These are phyloP conservation scores for Platichthys stellatus DNA, from an alignment of 2,113 vertebrate genomes.

Conservation along the genomic window DNA sequence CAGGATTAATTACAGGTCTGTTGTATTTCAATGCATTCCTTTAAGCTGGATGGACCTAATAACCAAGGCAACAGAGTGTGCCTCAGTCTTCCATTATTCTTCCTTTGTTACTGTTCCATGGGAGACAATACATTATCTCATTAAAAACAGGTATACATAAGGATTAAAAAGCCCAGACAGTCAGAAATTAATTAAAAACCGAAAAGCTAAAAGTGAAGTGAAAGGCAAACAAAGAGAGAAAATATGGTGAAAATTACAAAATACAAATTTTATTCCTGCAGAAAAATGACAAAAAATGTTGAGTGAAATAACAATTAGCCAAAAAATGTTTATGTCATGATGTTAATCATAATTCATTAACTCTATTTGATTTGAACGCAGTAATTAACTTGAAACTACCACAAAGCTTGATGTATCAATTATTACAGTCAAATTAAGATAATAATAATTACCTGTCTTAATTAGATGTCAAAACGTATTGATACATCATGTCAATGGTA, in stretches of 20 bases:
- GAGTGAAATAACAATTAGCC: background rate
- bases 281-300: background rate
- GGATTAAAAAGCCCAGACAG: background rate
- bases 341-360: background rate
- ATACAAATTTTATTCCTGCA: background rate
- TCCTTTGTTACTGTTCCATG: no score
- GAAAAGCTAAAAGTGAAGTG: background rate
- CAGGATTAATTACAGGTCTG: background rate
- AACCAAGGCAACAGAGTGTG: background rate
- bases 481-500: background rate
- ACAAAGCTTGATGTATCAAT: no score
- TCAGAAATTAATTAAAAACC: background rate
- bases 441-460: background rate
- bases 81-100: no score
- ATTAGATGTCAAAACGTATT: background rate
- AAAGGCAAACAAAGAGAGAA: no score
- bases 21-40: background rate
- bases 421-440: background rate
- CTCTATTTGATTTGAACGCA: background rate
- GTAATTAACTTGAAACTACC: no score
- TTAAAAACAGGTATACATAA: background rate
- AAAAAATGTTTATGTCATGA: no score
- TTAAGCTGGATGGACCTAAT: background rate
- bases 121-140: no score
- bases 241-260: no score